Evolutionary conservation across 2,797 vertebrate genomes (phyloP), one percentile per base, ranked within the genome.

Genomic region (Otolemur crassicaudatus): DNA sequence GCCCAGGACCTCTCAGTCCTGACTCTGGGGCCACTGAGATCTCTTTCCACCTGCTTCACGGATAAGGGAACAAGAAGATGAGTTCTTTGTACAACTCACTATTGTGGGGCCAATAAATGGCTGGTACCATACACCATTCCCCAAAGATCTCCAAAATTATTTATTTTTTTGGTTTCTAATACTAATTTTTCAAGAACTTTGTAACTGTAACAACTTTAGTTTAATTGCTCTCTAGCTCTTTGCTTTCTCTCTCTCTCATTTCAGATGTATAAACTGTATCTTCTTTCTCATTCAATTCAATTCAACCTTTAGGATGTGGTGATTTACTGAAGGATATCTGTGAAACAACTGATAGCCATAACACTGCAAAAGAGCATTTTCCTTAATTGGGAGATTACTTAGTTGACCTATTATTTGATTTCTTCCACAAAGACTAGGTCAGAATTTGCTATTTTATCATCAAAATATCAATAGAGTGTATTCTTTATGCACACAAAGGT

Each of bases 1-100:
- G 96, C 81, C 94, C 88, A 87, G 91, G 67, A 95, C 72, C 49
- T 11, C 60, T 43, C 70, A 63, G 25, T 79, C 77, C 93, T 95
- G 84, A 86, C 94, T 89, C 77, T 14, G 25, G 56, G 79, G 81
- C 53, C 60, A 69, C 11, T 63, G n/a, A 79, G 79, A 87, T 84
- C 49, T 49, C 25, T 60, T 40, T 43, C 82, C 17, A 5, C 70
- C 69, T 87, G 77, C 77, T 72, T 65, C 69, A 82, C 20, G 14
- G 60, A 12, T 29, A 77, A 86, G 60, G 29, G 27, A 70, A 65
- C 1, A 17, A 58, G 56, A 43, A 86, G 65, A 69, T 17, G 81
- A 76, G 34, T 56, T 65, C 73, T 90, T 67, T 73, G 63, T 31
- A 27, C 37, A 63, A 80, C 31, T 67, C 31, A 22, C 76, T 65